These are phyloP conservation scores for Hypercompe scribonia DNA, from an alignment of 2,888 invertebrate species.

Conservation along the genomic window DNA sequence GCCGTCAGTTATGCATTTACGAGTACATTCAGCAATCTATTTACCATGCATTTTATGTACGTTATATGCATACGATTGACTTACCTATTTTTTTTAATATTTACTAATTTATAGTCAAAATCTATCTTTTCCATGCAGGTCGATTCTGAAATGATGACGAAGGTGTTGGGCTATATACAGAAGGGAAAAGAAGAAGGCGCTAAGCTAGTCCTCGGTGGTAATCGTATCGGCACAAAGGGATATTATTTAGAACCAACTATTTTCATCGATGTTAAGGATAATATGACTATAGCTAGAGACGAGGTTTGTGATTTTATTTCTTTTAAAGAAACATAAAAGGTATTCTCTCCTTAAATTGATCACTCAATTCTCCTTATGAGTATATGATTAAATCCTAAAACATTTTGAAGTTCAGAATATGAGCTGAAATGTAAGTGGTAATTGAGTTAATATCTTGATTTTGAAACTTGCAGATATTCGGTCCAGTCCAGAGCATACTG, in stretches of 20 bases:
- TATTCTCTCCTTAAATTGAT: not conserved
- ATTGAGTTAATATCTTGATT: not conserved
- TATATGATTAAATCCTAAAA: not conserved
- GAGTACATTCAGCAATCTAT: not conserved
- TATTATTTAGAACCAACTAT: constrained; percentile 93
- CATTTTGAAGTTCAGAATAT: not conserved
- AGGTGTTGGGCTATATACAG: constrained; percentile 91
- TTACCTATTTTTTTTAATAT: not conserved
- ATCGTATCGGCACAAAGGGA: constrained; percentile 87
- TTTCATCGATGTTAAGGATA: constrained; percentile 90
- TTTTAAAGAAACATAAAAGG: not conserved
- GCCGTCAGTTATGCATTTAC: not conserved
- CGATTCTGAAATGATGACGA: constrained; percentile 90
- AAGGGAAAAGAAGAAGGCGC: constrained; percentile 94
- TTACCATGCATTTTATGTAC: not conserved
- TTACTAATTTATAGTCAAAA: not conserved
- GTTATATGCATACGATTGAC: not conserved
- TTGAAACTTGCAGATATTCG: constrained; percentile 90
- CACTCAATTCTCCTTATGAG: too few relatives aligned
- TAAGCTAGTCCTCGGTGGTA: constrained; percentile 91
- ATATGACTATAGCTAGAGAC: constrained; percentile 92
- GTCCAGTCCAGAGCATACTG: constrained; percentile 95
- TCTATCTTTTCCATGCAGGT: constrained; percentile 74
- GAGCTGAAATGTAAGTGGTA: too few relatives aligned
- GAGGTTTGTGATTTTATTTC: constrained; percentile 83